A percentile compares a stretch with the other conserved stretches of the same genome.
Evolutionary conservation across 2,888 invertebrate species (phyloP).

Genomic region (Mylabris sibirica): DNA sequence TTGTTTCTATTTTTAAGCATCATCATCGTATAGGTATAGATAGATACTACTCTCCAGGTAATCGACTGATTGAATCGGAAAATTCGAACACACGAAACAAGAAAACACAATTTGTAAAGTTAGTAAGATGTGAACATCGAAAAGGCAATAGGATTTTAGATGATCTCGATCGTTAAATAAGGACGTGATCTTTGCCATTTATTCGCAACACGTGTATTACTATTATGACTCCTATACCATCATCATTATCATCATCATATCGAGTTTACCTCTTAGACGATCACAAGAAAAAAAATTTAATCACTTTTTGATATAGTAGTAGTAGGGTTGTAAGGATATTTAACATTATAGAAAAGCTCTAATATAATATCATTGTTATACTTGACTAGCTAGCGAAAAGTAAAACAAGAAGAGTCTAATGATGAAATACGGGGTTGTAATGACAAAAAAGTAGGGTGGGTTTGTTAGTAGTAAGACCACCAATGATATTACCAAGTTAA

Average conservation of each 20-base stretch:
- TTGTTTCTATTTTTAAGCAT: not conserved
- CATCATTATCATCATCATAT: slow-evolving; percentile 27
- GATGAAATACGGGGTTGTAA: slow-evolving; percentile 41
- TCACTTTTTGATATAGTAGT: slow-evolving; percentile 53
- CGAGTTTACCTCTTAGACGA: slow-evolving; percentile 46
- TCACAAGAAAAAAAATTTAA: slow-evolving; percentile 48
- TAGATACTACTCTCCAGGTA: slow-evolving; percentile 5
- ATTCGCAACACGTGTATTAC: slow-evolving; percentile 54
- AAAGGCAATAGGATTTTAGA: slow-evolving; percentile 50
- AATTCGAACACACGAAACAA: slow-evolving; percentile 55
- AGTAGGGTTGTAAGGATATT: slow-evolving; percentile 8
- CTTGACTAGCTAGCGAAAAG: slow-evolving; percentile 17
- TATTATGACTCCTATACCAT: slow-evolving; percentile 29
- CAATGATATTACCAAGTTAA: slow-evolving; percentile 44
- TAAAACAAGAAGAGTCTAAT: slow-evolving; percentile 41
- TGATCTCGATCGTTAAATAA: slow-evolving; percentile 59
- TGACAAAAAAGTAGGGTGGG: slow-evolving; percentile 41
- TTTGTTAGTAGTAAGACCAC: slow-evolving; percentile 46
- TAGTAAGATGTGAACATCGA: slow-evolving; percentile 53
- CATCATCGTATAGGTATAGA: not conserved
- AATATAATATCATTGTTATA: not conserved
- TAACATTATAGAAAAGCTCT: not conserved
- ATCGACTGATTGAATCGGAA: slow-evolving; percentile 55
- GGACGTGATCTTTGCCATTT: slow-evolving; percentile 57
- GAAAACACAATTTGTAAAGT: slow-evolving; percentile 61